Evolutionary conservation across 1,140 invertebrate species (phyloP), one percentile per base, ranked within the genome.

Genomic region (Bombus fervidus): DNA sequence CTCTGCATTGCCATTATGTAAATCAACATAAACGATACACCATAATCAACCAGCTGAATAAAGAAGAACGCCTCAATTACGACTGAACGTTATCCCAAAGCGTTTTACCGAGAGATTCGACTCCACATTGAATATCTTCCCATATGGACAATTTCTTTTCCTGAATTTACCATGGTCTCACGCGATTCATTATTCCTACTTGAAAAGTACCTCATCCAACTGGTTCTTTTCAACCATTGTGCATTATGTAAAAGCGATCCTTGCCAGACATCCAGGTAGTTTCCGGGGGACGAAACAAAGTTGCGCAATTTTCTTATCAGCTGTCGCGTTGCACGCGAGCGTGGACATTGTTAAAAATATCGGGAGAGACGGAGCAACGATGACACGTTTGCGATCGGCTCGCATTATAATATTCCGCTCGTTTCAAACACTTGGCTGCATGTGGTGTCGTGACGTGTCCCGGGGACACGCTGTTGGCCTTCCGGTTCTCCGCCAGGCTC

Each of bases 251-350:
- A 62, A 47, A n/a, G 12, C 59, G 39, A 25, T 31, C 8, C 28
- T 13, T 31, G 9, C 41, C n/a, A 59, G 66, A 76, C 41, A 13
- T 3, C 69, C 31, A 37, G 34, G 75, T 41, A 37, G 83, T 69
- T 85, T 89, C 87, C 86, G 82, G 74, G 37, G 28, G 12, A 5
- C 39, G 78, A 39, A 13, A 74, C 82, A 59, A 81, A 85, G 66
- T 89, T 85, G 77, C 73, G 66, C 76, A 87, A 77, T 88, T 81
- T 78, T 85, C 82, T 31, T 80, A 81, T 72, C 34, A 47, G 43
- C 10, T 73, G 82, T 64, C 78, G 79, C 73, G 39, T 87, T 34
- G 81, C 74, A 77, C 76, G 57, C 81, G 15, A 66, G 15, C 25
- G 12, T 62, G 37, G 28, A 77, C 41, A 31, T 31, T 34, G 47